These are phyloP conservation scores for Drosophila mettleri DNA, from an alignment of 2,888 invertebrate species.

Conservation along the genomic window DNA sequence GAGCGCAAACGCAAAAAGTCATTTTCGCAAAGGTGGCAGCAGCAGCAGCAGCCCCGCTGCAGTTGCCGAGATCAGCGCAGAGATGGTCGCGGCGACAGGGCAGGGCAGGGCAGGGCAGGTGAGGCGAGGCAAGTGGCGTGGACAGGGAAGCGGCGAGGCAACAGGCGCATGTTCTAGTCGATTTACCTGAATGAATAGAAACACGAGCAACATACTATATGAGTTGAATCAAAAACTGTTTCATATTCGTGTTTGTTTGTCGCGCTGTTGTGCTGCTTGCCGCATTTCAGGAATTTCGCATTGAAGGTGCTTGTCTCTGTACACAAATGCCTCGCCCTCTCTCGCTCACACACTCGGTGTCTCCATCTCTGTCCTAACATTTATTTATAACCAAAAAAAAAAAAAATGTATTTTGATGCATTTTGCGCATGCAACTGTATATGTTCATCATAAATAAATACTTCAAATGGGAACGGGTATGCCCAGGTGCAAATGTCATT, in stretches of 20 bases:
- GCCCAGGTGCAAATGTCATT: slow-evolving; percentile 14
- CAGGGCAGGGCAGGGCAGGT: slow-evolving; percentile 54
- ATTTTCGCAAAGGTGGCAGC: slow-evolving; percentile 6
- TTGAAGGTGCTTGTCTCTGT: slow-evolving; percentile 1
- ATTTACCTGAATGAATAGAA: slow-evolving; percentile 51
- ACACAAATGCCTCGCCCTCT: background rate
- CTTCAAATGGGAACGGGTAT: slow-evolving; percentile 16
- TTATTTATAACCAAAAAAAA: slow-evolving; percentile 45
- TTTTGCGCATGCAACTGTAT: slow-evolving; percentile 12
- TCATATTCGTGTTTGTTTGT: slow-evolving; percentile 47
- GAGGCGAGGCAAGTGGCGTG: slow-evolving; percentile 36
- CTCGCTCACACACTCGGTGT: too few relatives aligned
- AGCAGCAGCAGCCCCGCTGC: slow-evolving; percentile 3
- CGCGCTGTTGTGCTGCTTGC: slow-evolving; percentile 13
- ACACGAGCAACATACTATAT: slow-evolving; percentile 44
- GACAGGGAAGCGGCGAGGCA: slow-evolving; percentile 45
- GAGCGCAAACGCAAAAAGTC: slow-evolving; percentile 18
- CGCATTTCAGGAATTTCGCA: slow-evolving; percentile 8
- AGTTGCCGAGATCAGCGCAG: background rate
- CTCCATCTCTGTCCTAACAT: slow-evolving; percentile 14
- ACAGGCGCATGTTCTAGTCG: slow-evolving; percentile 41
- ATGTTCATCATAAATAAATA: slow-evolving; percentile 21
- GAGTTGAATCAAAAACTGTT: slow-evolving; percentile 30
- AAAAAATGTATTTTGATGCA: slow-evolving; percentile 16
- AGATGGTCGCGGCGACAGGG: background rate